phyloP scores from a whole-genome alignment of 2,113 vertebrate species.

The Charadrius vociferus region DNA sequence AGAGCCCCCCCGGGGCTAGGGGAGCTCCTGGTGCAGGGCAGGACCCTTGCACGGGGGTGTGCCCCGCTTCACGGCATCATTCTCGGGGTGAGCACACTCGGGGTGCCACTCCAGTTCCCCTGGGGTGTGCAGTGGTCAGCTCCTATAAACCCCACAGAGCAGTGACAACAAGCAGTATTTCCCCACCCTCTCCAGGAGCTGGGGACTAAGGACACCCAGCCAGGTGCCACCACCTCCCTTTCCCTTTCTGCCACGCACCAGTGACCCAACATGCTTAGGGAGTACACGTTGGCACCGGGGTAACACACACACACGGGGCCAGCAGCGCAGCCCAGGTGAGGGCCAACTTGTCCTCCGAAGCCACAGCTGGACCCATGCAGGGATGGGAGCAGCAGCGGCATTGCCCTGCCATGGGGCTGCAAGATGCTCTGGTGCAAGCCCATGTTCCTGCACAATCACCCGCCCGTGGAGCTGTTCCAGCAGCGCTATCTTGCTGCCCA shows the following conservation, averaged over 20 bases:
- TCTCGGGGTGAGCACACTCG: neutral
- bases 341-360: neutral
- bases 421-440: neutral
- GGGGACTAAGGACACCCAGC: neutral
- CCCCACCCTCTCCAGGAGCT: neutral
- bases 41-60: rapidly evolving
- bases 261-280: rapidly evolving
- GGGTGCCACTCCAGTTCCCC: neutral
- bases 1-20: neutral
- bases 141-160: rapidly evolving
- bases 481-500: neutral
- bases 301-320: rapidly evolving
- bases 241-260: rapidly evolving
- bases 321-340: rapidly evolving
- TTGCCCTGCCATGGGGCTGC: rapidly evolving
- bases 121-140: rapidly evolving
- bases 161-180: neutral
- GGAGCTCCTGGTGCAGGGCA: rapidly evolving
- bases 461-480: neutral
- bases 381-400: rapidly evolving
- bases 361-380: no score
- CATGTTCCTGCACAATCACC: neutral
- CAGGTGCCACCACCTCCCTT: neutral
- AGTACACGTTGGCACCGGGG: rapidly evolving
- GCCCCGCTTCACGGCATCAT: rapidly evolving